Evolutionary conservation across 2,888 invertebrate genomes (phyloP), one percentile per base, ranked within the genome.

Genomic region (Actias luna): DNA sequence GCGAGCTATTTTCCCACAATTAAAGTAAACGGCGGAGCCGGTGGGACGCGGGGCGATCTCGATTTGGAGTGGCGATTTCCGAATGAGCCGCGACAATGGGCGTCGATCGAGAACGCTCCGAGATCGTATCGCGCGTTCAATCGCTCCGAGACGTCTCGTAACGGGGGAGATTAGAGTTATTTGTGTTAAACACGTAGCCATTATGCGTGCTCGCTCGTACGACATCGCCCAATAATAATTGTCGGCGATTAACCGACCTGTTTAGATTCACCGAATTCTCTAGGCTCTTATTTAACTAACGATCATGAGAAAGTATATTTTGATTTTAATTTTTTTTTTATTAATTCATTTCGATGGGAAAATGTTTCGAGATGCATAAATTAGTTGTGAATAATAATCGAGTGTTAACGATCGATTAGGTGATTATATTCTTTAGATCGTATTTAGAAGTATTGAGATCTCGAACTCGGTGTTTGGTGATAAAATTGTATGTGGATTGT

Each of bases 1-100:
- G 14, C 14, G 42, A n/a, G n/a, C 42, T 59, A 59, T 42, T 59
- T 80, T 83, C 85, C 87, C 91, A 91, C 91, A 91, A 89, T 89
- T 86, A 50, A 83, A 71, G 71, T 55, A 55, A 55, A 52, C 10
- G 52, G 52, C 16, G 50, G 16, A 50, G 25, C 22, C 25, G 27
- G 52, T 52, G 55, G n/a, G 55, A 27, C 42, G 18, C 7, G 18
- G 42, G 33, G 33, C 7, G 33, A 10, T 33, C 16, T 12, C 12
- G 36, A 16, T 16, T 7, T 22, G 55, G 55, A 88, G 87, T 88
- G 87, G 84, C 85, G 87, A 89, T 74, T 83, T 79, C 76, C 75
- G 77, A 80, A 74, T 76, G 74, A 74, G 69, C 68, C 65, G 69
- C 72, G 74, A 85, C 84, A 87, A 87, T 80, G 77, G 82, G 55